Base-by-base conservation (phyloP, 2,888 invertebrate species). In the Gisinianus flammeolus region DNA sequence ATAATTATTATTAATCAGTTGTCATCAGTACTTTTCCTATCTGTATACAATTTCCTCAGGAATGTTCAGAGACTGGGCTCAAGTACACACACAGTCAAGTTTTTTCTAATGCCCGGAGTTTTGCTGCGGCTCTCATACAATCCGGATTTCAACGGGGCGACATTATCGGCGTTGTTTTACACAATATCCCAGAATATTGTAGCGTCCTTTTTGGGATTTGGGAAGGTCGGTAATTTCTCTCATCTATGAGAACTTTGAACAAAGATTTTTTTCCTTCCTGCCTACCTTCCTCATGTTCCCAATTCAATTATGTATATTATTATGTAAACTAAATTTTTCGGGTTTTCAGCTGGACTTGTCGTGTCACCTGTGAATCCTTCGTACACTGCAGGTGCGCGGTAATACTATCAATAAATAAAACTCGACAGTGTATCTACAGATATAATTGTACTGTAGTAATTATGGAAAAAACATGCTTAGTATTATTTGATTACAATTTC, bases 151-250 rank as follows among this genome's bases (percentile, higher is more conserved):
- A 89, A 81, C 90, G 90, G 0, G 91, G 92, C 1, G 92, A 94
- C 85, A 89, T 92, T 0, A 86, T 94, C 0, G 92, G 92, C 0
- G 84, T 94, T 6, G 90, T 93, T 85, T 85, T 94, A 76, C 93
- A 93, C 0, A 95, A 95, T 86, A 85, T 91, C 30, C 94, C 94
- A 0, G 94, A 95, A 87, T 92, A 90, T 71, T 80, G 81, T 0
- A 73, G 79, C 8, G 72, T 84, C 4, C 62, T 84, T 8, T 81
- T 81, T 72, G 84, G 84, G 30, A 81, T 83, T 62, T 84, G 83
- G 83, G 82, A 84, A 31, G 84, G 83, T 28, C 83, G 84, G 79
- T 71, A 72, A 16, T 33, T 74, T 35, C 74, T 69, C 16, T 78
- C 82, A 1, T 81, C 84, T 4, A 80, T 81, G 2, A 84, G 83